These are phyloP conservation scores for Eurystomus glaucurus DNA, from an alignment of 2,797 vertebrate genomes.

Conservation along the genomic window DNA sequence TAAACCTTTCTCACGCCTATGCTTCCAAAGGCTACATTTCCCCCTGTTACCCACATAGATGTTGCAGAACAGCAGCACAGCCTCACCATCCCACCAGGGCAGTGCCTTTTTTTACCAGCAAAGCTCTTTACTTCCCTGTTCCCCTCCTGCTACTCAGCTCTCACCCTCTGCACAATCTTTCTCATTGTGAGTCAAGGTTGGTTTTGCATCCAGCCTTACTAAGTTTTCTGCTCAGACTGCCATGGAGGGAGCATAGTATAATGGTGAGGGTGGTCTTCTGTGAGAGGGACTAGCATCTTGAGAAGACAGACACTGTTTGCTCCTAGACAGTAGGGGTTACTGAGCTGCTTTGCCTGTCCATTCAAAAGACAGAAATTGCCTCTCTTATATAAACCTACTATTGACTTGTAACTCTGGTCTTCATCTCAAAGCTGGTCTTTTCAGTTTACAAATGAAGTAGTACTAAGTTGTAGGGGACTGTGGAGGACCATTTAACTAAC, in stretches of 20 bases:
- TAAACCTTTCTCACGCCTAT: background rate
- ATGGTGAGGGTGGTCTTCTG: background rate
- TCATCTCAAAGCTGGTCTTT: background rate
- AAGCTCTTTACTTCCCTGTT: background rate
- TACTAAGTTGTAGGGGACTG: background rate
- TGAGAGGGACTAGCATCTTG: rapidly evolving
- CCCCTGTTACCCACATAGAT: rapidly evolving
- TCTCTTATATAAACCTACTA: background rate
- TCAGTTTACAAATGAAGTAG: background rate
- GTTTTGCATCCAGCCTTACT: background rate
- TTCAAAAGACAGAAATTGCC: background rate
- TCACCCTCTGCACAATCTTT: background rate
- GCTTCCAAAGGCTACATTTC: background rate
- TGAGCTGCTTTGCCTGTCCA: background rate
- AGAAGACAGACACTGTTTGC: background rate
- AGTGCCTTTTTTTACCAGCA: background rate
- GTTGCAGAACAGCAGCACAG: background rate
- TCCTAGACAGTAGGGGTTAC: background rate
- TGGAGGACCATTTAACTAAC: background rate
- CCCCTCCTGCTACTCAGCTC: background rate
- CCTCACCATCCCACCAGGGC: background rate
- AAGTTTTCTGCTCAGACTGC: background rate
- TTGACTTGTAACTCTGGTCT: background rate
- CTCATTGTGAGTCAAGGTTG: background rate
- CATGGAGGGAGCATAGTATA: rapidly evolving